A percentile compares a stretch with the other conserved stretches of the same genome.
phyloP scores from a whole-genome alignment of 2,888 invertebrate genomes.

The Caenorhabditis virilis region DNA sequence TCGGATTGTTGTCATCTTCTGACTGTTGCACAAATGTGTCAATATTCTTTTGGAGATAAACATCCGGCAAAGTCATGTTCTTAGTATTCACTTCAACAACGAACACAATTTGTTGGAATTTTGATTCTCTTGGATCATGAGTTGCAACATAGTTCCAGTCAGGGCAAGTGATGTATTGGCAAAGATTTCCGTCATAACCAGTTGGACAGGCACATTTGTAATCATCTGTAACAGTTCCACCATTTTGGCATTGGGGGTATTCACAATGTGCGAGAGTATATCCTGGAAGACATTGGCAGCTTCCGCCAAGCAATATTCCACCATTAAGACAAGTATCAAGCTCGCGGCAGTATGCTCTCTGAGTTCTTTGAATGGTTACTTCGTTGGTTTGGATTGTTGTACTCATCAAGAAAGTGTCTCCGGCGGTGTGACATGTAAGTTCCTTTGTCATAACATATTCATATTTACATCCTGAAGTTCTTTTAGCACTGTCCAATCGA shows the following conservation, averaged over 20 bases:
- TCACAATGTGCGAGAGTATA: slow-evolving; percentile 39
- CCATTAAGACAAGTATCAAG: slow-evolving; percentile 39
- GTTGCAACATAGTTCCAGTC: slow-evolving; percentile 48
- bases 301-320: slow-evolving; percentile 24
- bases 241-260: slow-evolving; percentile 42
- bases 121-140: slow-evolving; percentile 42
- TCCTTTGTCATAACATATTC: slow-evolving; percentile 18
- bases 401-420: slow-evolving; percentile 21
- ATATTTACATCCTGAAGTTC: slow-evolving; percentile 34
- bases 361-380: slow-evolving; percentile 35
- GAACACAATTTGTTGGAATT: slow-evolving; percentile 44
- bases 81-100: slow-evolving; percentile 42
- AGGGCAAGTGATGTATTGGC: slow-evolving; percentile 40
- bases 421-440: slow-evolving; percentile 16
- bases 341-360: slow-evolving; percentile 39
- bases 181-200: slow-evolving; percentile 36
- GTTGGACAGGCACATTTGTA: slow-evolving; percentile 40
- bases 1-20: slow-evolving; percentile 23
- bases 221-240: slow-evolving; percentile 33
- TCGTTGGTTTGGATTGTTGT: slow-evolving; percentile 14
- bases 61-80: slow-evolving; percentile 13
- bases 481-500: neutral
- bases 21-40: slow-evolving; percentile 27
- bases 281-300: slow-evolving; percentile 22
- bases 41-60: slow-evolving; percentile 25